Percentiles rank a stretch among this genome's conserved stretches.
Evolutionary conservation across 1,140 invertebrate species (phyloP).

Genomic region (Trigoniulus corallinus): DNA sequence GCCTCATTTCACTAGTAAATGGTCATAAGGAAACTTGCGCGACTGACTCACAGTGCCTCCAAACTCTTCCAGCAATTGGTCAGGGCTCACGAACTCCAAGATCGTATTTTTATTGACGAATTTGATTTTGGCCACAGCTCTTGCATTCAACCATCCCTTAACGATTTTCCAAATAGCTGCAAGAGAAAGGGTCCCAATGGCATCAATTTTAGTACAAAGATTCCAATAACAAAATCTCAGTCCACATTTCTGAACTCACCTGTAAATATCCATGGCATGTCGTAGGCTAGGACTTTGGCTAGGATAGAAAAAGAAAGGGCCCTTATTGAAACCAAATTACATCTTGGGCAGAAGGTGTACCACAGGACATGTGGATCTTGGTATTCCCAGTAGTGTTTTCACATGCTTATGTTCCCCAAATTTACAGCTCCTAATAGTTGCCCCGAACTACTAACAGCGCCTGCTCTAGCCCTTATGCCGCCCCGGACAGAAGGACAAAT

Average conservation of each 20-base stretch:
- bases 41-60: slow-evolving; percentile 46
- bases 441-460: no score
- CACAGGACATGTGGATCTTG: no score
- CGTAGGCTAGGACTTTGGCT: slow-evolving; percentile 80
- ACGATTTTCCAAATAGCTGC: slow-evolving; percentile 82
- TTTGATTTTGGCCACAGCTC: slow-evolving; percentile 77
- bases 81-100: slow-evolving; percentile 53
- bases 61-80: slow-evolving; percentile 59
- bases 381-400: no score
- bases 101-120: slow-evolving; percentile 62
- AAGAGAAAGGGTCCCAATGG: slow-evolving; percentile 18
- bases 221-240: not conserved
- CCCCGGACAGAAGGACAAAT: no score
- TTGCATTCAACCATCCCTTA: slow-evolving; percentile 69
- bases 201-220: not conserved
- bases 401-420: no score
- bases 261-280: slow-evolving; percentile 89
- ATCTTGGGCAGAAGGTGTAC: no score
- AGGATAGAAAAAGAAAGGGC: slow-evolving; percentile 35
- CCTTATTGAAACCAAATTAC: no score
- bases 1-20: not conserved
- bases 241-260: no score
- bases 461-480: no score
- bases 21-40: not conserved
- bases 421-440: no score